Evolutionary conservation across 2,113 vertebrate genomes (phyloP), one percentile per base, ranked within the genome.

Genomic region (Entomyzon cyanotis): DNA sequence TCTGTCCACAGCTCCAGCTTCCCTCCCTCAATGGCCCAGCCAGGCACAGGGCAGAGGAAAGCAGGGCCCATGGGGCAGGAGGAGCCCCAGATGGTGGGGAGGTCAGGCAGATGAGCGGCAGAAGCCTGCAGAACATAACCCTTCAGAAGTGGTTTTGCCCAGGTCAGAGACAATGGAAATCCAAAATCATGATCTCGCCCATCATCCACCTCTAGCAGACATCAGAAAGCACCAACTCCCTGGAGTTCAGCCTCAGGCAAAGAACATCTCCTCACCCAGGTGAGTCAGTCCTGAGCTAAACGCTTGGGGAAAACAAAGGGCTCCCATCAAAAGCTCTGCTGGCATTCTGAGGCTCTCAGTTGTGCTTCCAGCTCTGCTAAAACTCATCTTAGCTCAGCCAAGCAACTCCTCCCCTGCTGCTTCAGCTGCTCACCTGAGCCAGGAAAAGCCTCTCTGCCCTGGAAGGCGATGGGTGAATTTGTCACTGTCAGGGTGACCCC

Each of bases 11-110:
- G 3, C 15, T n/a, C 8, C 53, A 12, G 39, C 39, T 39, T 39
- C 39, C 37, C 46, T 80, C 41, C 24, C 20, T 24, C 42, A 6
- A 7, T 44, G 17, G 42, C 42, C 42, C 42, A 87, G 52, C 13
- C 30, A 93, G 18, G 16, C 7, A 12, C 98, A 98, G 33, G 97
- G 92, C 20, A 78, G 39, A n/a, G 98, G 49, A 85, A 71, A 37
- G 94, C 81, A 28, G 97, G 98, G 41, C 98, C 98, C 9, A 33
- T 16, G 5, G 85, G 96, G 62, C 95, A 96, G 47, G 74, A 93
- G 89, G 87, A 96, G 14, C 88, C 96, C 30, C 0, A 2, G 97
- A 7, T 62, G 95, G 31, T 5, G 7, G 37, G 62, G 86, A 55
- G 88, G 56, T 60, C 77, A 97, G 97, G 25, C 97, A 62, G 91